Percentiles rank a stretch among this genome's conserved stretches.
phyloP scores from a whole-genome alignment of 2,888 invertebrate species.

The Drosophila kokeensis region DNA sequence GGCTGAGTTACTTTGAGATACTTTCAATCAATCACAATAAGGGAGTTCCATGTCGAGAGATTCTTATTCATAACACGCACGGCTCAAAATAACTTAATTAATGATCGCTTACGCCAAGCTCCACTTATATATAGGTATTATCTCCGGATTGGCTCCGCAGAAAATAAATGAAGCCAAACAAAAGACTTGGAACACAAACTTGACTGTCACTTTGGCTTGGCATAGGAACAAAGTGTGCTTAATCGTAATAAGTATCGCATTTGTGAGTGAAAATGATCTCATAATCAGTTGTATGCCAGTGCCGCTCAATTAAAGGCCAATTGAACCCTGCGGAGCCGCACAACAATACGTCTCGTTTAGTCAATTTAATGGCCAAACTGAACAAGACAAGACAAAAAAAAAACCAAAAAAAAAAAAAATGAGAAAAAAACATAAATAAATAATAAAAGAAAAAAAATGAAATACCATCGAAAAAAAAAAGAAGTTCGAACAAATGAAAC shows the following conservation, averaged over 20 bases:
- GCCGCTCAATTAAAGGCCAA: slow-evolving; percentile 50
- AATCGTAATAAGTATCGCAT: slow-evolving; percentile 12
- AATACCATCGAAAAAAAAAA: slow-evolving; percentile 18
- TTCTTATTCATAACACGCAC: neutral
- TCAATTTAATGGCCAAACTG: slow-evolving; percentile 47
- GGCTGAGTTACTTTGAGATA: neutral
- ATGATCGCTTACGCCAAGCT: slow-evolving; percentile 10
- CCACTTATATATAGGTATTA: slow-evolving; percentile 11
- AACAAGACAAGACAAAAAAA: slow-evolving; percentile 14
- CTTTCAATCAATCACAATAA: neutral
- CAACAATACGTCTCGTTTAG: slow-evolving; percentile 45
- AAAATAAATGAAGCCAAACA: slow-evolving; percentile 5
- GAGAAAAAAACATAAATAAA: neutral
- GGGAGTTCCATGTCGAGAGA: neutral
- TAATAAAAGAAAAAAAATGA: neutral
- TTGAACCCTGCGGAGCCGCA: slow-evolving; percentile 47
- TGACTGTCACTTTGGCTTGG: slow-evolving; percentile 19
- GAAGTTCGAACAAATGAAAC: slow-evolving; percentile 40
- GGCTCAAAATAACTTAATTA: slow-evolving; percentile 7
- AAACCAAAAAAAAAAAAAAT: neutral
- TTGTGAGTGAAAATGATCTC: slow-evolving; percentile 35
- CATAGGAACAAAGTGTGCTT: slow-evolving; percentile 6
- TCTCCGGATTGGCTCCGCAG: neutral
- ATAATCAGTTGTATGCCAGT: slow-evolving; percentile 20
- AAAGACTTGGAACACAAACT: slow-evolving; percentile 46